A percentile compares a stretch with the other conserved stretches of the same genome.
Evolutionary conservation across 2,797 vertebrate species (phyloP).

Genomic region (Paramormyrops hopkinsi): DNA sequence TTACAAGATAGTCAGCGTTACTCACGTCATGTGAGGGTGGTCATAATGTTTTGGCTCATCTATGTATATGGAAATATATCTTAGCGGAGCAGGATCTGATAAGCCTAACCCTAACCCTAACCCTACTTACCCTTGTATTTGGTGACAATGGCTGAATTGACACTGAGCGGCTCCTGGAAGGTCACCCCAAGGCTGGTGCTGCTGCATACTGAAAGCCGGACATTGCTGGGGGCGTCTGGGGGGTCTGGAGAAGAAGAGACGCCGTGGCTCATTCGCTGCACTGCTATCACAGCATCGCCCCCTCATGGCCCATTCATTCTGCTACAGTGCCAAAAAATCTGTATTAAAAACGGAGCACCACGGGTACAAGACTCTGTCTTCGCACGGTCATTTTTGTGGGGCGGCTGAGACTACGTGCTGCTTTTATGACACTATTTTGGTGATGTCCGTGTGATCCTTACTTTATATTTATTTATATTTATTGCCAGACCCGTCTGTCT

Average conservation of each 20-base stretch:
- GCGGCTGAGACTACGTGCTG: neutral
- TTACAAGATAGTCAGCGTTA: neutral
- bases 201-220: slow-evolving; percentile 74
- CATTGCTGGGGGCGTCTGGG: slow-evolving; percentile 68
- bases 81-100: neutral
- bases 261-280: neutral
- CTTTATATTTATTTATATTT: neutral
- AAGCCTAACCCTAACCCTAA: neutral
- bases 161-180: slow-evolving; percentile 76
- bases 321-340: neutral
- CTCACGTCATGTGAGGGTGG: neutral
- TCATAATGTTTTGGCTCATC: neutral
- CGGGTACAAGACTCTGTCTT: neutral
- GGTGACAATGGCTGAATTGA: slow-evolving; percentile 80
- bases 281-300: neutral
- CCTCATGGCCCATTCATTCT: neutral
- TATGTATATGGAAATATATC: neutral
- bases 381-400: neutral
- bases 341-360: neutral
- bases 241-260: slow-evolving; percentile 54
- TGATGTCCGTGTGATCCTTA: neutral
- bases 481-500: neutral
- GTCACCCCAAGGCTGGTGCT: slow-evolving; percentile 72
- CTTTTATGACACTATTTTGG: neutral
- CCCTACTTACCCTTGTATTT: slow-evolving; percentile 76